A percentile compares a stretch with the other conserved stretches of the same genome.
Evolutionary conservation across 2,797 vertebrate species (phyloP).

Genomic region (Psittacula echo): DNA sequence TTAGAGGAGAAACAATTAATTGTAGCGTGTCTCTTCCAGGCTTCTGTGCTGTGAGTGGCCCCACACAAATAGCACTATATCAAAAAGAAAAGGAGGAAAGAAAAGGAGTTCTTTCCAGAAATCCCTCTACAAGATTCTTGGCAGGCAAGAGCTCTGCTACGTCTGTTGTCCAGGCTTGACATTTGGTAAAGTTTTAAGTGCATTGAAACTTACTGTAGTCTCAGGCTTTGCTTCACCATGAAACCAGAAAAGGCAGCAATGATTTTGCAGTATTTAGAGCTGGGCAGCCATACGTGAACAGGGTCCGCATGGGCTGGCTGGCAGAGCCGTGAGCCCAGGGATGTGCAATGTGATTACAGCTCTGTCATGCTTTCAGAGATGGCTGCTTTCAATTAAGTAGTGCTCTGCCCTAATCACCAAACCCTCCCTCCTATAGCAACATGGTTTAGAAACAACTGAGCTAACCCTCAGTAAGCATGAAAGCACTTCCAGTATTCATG

Average conservation of each 20-base stretch:
- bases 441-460: background rate
- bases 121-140: background rate
- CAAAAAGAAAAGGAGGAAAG: fast-evolving
- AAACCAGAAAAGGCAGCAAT: background rate
- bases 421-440: background rate
- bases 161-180: background rate
- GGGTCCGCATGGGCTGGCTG: background rate
- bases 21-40: background rate
- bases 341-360: background rate
- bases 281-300: background rate
- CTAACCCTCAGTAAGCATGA: background rate
- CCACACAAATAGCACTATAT: background rate
- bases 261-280: background rate
- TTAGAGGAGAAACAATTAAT: background rate
- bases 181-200: background rate
- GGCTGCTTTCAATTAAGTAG: background rate
- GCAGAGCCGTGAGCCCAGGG: background rate
- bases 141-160: background rate
- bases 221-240: background rate
- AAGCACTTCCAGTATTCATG: background rate
- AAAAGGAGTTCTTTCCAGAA: background rate
- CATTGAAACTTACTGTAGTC: background rate
- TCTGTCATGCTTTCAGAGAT: background rate
- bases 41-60: background rate
- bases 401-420: background rate